Percentiles rank a stretch among this genome's conserved stretches.
Conservation (phyloP, 2,888 invertebrate genomes). For the Itoplectis maculator region DNA sequence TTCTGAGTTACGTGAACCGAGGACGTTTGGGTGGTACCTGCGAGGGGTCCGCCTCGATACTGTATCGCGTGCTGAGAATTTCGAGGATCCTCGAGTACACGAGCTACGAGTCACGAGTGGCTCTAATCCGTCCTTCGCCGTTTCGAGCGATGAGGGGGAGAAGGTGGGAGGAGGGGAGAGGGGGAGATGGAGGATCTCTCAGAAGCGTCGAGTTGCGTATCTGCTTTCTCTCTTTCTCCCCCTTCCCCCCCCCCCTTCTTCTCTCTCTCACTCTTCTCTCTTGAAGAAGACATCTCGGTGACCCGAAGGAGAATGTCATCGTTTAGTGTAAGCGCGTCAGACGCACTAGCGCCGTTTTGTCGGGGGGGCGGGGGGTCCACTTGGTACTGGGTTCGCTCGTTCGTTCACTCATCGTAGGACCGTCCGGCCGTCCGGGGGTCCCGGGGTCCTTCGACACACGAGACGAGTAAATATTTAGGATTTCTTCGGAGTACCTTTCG, state of each 20-base stretch:
- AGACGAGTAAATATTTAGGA: slow-evolving; percentile 82
- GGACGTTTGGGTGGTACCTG: neutral
- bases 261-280: too few relatives aligned
- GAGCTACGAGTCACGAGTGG: slow-evolving; percentile 71
- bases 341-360: slow-evolving; percentile 20
- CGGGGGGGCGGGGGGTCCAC: too few relatives aligned
- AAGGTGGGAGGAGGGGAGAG: slow-evolving; percentile 5
- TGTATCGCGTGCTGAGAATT: slow-evolving; percentile 49
- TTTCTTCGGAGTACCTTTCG: slow-evolving; percentile 81
- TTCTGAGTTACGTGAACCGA: neutral
- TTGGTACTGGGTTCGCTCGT: too few relatives aligned
- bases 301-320: slow-evolving; percentile 49
- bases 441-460: slow-evolving; percentile 42
- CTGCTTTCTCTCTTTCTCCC: too few relatives aligned
- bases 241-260: too few relatives aligned
- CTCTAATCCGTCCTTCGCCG: slow-evolving; percentile 78
- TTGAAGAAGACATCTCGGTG: slow-evolving; percentile 23
- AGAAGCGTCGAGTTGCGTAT: slow-evolving; percentile 44
- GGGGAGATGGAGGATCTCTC: slow-evolving; percentile 60
- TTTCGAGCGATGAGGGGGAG: slow-evolving; percentile 68
- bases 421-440: slow-evolving; percentile 54
- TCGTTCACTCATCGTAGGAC: slow-evolving; percentile 32
- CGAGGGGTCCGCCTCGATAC: too few relatives aligned
- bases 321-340: slow-evolving; percentile 40
- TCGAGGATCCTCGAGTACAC: slow-evolving; percentile 61